Percentiles rank a stretch among this genome's conserved stretches.
phyloP scores from a whole-genome alignment of 2,888 invertebrate genomes.

The Watsonalla binaria region DNA sequence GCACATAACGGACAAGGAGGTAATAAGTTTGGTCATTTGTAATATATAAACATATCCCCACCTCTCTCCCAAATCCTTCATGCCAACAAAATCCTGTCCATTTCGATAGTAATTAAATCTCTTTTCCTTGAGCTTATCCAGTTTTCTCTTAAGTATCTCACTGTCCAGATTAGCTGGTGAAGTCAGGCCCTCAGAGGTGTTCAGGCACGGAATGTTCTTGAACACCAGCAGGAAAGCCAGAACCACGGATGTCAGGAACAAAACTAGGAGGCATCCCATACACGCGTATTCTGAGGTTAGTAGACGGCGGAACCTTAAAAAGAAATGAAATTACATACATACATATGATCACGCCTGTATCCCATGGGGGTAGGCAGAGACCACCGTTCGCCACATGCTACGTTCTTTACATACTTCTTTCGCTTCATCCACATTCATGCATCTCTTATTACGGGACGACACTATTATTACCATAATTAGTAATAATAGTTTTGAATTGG shows the following conservation, averaged over 20 bases:
- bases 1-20: too few species aligned
- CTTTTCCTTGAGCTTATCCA: slow-evolving; percentile 25
- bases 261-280: slow-evolving; percentile 29
- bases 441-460: too few species aligned
- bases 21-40: too few species aligned
- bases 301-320: slow-evolving; percentile 40
- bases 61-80: neutral
- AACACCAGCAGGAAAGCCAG: slow-evolving; percentile 39
- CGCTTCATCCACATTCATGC: too few species aligned
- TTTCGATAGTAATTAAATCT: slow-evolving; percentile 12
- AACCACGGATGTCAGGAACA: slow-evolving; percentile 36
- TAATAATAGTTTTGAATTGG: too few species aligned
- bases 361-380: too few species aligned
- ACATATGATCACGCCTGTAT: too few species aligned
- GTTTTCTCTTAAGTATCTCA: slow-evolving; percentile 28
- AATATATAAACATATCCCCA: neutral
- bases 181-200: neutral
- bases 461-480: too few species aligned
- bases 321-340: neutral
- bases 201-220: slow-evolving; percentile 21
- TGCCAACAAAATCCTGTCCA: slow-evolving; percentile 7
- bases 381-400: too few species aligned
- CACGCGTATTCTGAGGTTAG: slow-evolving; percentile 44
- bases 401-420: too few species aligned
- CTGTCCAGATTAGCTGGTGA: slow-evolving; percentile 9